phyloP scores from a whole-genome alignment of 2,113 vertebrate genomes.

The Nansenia antarctica region DNA sequence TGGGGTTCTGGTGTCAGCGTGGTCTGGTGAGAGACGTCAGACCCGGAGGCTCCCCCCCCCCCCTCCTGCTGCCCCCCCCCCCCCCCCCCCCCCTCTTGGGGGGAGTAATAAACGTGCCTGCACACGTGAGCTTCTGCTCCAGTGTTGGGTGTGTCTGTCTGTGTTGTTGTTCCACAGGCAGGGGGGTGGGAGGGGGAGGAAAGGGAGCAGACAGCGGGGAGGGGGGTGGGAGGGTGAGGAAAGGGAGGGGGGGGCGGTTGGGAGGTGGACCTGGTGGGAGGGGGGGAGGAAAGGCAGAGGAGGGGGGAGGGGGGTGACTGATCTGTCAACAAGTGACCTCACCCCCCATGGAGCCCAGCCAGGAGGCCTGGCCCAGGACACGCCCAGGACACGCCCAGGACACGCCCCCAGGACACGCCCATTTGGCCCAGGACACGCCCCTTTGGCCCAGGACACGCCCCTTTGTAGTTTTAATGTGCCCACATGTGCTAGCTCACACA shows the following conservation, averaged over 20 bases:
- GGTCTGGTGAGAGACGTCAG: conserved; percentile 17
- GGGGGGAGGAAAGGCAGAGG: conserved; percentile 12
- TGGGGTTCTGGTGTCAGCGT: conserved; percentile 20
- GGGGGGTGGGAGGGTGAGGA: background rate
- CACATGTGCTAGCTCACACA: background rate
- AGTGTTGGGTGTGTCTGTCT: conserved; percentile 53
- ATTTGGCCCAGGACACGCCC: no score
- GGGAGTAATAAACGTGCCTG: conserved; percentile 58
- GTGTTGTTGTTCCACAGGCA: conserved; percentile 69
- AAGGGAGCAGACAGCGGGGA: no score
- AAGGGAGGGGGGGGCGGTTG: background rate
- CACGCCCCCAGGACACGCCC: no score
- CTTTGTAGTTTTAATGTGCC: conserved; percentile 29
- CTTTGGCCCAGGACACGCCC: conserved; percentile 54
- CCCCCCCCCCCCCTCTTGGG: conserved; percentile 36
- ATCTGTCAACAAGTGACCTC: conserved; percentile 55
- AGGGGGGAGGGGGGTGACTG: conserved; percentile 28
- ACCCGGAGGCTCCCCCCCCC: background rate
- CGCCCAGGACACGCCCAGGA: no score
- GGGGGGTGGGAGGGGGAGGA: conserved; percentile 36
- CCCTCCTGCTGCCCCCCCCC: background rate
- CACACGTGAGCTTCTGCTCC: conserved; percentile 67
- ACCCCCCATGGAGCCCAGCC: conserved; percentile 46
- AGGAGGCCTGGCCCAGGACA: conserved; percentile 11
- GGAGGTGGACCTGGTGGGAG: background rate